phyloP scores from a whole-genome alignment of 1,140 invertebrate species.

The Bombus impatiens region DNA sequence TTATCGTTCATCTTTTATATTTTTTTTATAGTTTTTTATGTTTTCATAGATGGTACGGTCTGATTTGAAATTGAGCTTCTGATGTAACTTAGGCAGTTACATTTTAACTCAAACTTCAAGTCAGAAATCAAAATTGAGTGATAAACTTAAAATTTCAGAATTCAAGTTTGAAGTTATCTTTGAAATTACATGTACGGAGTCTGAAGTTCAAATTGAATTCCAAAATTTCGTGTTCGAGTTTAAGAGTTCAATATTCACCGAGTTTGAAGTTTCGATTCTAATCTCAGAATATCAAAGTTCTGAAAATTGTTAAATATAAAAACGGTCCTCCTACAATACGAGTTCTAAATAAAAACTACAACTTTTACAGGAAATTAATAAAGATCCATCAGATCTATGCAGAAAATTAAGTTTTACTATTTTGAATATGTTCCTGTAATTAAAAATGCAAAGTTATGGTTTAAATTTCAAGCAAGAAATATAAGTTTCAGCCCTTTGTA shows the following conservation, averaged over 20 bases:
- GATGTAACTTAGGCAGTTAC: slow-evolving; percentile 4
- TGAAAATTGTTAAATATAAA: not conserved
- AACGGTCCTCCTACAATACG: not conserved
- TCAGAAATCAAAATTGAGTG: not conserved
- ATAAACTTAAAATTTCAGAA: slow-evolving; percentile 39
- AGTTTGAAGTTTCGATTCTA: slow-evolving; percentile 32
- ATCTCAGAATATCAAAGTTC: not conserved
- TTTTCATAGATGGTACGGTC: slow-evolving; percentile 28
- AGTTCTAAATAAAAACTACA: not conserved
- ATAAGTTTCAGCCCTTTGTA: not conserved
- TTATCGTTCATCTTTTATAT: slow-evolving; percentile 57
- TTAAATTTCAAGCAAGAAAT: not conserved
- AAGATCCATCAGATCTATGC: slow-evolving; percentile 20
- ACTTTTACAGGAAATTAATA: not conserved
- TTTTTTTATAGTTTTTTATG: slow-evolving; percentile 17
- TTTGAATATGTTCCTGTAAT: slow-evolving; percentile 9
- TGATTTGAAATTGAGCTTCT: slow-evolving; percentile 20
- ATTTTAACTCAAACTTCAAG: slow-evolving; percentile 25
- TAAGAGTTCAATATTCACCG: not conserved
- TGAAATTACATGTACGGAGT: not conserved
- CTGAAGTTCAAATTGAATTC: slow-evolving; percentile 25
- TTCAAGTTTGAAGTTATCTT: not conserved
- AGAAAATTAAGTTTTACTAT: slow-evolving; percentile 1
- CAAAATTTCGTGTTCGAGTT: slow-evolving; percentile 21
- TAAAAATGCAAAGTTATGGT: not conserved